A percentile compares a stretch with the other conserved stretches of the same genome.
phyloP scores from a whole-genome alignment of 2,888 invertebrate genomes.

The Drosophila limbata region DNA sequence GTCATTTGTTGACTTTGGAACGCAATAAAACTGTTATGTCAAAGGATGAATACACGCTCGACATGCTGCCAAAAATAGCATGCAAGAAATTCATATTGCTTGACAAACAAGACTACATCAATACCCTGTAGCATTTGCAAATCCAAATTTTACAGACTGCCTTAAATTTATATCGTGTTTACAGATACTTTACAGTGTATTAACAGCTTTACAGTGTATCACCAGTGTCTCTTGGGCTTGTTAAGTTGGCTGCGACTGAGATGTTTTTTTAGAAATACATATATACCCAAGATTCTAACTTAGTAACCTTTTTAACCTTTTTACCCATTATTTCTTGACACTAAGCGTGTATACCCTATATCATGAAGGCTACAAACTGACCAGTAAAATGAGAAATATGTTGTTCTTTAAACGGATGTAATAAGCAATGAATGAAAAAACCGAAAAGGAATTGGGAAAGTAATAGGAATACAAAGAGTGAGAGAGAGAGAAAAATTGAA shows the following conservation, averaged over 20 bases:
- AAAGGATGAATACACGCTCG: slow-evolving; percentile 54
- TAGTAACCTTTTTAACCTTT: too few species aligned
- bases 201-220: neutral
- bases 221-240: neutral
- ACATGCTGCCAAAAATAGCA: slow-evolving; percentile 25
- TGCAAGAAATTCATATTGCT: neutral
- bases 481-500: neutral
- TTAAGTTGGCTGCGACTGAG: neutral
- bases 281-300: neutral
- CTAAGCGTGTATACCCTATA: neutral
- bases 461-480: neutral
- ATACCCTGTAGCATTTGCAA: slow-evolving; percentile 8
- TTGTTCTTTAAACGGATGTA: slow-evolving; percentile 35
- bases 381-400: slow-evolving; percentile 14
- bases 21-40: slow-evolving; percentile 67
- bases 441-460: neutral
- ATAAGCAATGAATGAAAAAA: slow-evolving; percentile 9
- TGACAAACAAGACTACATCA: neutral
- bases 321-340: neutral
- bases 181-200: neutral
- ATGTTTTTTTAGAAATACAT: neutral
- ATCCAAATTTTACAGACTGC: neutral
- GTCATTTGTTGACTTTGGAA: slow-evolving; percentile 60
- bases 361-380: neutral
- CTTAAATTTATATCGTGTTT: neutral